A percentile compares a stretch with the other conserved stretches of the same genome.
Conservation (phyloP, 1,140 invertebrate genomes). For the Eciton burchellii region DNA sequence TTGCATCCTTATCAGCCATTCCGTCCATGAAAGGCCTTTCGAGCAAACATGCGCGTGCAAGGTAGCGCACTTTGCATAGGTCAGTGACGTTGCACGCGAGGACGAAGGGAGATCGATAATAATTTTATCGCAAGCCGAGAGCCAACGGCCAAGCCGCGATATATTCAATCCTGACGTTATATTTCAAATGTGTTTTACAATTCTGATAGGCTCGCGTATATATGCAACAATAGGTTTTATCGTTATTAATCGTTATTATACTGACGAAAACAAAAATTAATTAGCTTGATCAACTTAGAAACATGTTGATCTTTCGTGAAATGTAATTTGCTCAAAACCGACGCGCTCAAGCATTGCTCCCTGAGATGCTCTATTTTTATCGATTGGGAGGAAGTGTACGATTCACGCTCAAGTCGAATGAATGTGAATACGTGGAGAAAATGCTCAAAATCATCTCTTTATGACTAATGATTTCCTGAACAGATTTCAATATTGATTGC, state of each 20-base stretch:
- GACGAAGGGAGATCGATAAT: slow-evolving; percentile 27
- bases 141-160: neutral
- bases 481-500: neutral
- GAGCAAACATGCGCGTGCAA: slow-evolving; percentile 68
- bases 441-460: slow-evolving; percentile 41
- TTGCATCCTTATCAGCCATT: slow-evolving; percentile 79
- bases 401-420: slow-evolving; percentile 42
- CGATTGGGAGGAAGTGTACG: neutral
- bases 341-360: slow-evolving; percentile 46
- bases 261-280: neutral
- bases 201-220: neutral
- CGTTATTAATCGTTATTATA: neutral
- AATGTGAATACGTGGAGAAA: neutral
- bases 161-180: slow-evolving; percentile 36
- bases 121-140: slow-evolving; percentile 36
- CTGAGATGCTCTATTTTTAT: slow-evolving; percentile 1
- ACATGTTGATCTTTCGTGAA: slow-evolving; percentile 7
- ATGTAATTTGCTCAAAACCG: slow-evolving; percentile 48
- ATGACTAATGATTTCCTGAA: neutral
- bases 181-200: neutral
- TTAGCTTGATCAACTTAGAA: neutral
- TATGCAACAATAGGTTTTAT: neutral
- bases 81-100: slow-evolving; percentile 61
- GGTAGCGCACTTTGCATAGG: slow-evolving; percentile 77
- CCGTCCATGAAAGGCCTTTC: slow-evolving; percentile 81